Base-by-base conservation (phyloP, 1,140 invertebrate genomes). In the Oedothorax gibbosus region DNA sequence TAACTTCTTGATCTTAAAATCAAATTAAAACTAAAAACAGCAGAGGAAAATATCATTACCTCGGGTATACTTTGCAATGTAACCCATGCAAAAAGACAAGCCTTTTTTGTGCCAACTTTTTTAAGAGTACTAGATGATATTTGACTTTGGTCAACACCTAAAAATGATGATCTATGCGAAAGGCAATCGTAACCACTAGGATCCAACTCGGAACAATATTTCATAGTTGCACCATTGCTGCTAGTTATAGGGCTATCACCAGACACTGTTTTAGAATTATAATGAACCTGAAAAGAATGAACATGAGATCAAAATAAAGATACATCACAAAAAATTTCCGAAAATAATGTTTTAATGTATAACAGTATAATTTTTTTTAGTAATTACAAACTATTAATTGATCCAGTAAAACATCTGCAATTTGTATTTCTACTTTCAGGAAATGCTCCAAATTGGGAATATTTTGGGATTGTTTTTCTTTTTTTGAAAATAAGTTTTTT, bases 61-160 rank as follows among this genome's bases (percentile, higher is more conserved):
- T 98, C 97, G 0, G 97, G 97, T 86, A 99, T 96, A 88, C 96
- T 97, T 89, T 99, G 97, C 50, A 99, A 90, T 2, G 96, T 98
- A 91, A 97, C 95, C 97, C 97, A 99, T 15, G 97, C 96, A 90
- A 98, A 98, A 0, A 99, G 91, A 69, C 95, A 95, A 3, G 97
- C 98, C 87, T 97, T 97, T 89, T 99, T 99, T 0, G 93, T 94
- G 76, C 93, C 93, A 79, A 64, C 57, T 86, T 86, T 86, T 18
- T 50, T 71, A 18, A 84, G 56, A 62, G 21, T 73, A 57, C 54
- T 57, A 54, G 64, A 14, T 21, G 57, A 50, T n/a, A 77, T 62
- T 71, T 85, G 83, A n/a, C 65, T 60, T 54, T 72, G 65, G 35
- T 85, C 83, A 69, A 71, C 75, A 71, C 64, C 64, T 15, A 85